A percentile compares a stretch with the other conserved stretches of the same genome.
These are phyloP conservation scores for Drosophila ironensis DNA, from an alignment of 1,140 invertebrate species.

Conservation along the genomic window DNA sequence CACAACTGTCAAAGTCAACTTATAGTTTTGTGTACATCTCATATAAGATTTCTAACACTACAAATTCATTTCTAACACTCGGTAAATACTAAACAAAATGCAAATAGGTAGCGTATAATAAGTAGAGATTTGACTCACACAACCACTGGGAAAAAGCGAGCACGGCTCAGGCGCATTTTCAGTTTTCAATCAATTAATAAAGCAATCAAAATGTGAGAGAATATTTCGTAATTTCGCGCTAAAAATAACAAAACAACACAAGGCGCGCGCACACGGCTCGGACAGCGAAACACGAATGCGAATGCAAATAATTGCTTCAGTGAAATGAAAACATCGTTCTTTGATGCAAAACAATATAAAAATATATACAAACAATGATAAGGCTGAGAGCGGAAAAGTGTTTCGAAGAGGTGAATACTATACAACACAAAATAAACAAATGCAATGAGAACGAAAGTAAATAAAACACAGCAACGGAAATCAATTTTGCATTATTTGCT, in stretches of 20 bases:
- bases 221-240: slow-evolving; percentile 38
- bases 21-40: background rate
- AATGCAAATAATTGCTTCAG: slow-evolving; percentile 20
- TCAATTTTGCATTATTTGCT: slow-evolving; percentile 21
- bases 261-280: slow-evolving; percentile 1
- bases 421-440: background rate
- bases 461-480: slow-evolving; percentile 9
- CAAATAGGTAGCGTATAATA: background rate
- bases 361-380: slow-evolving; percentile 34
- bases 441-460: slow-evolving; percentile 14
- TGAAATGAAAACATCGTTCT: slow-evolving; percentile 18
- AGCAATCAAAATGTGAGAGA: slow-evolving; percentile 13
- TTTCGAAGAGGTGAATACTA: slow-evolving; percentile 1
- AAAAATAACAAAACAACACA: slow-evolving; percentile 19
- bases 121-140: slow-evolving; percentile 49
- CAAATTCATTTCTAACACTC: background rate
- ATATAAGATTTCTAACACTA: background rate
- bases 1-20: background rate
- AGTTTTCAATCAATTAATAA: slow-evolving; percentile 13
- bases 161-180: slow-evolving; percentile 39
- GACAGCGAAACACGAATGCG: slow-evolving; percentile 32
- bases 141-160: slow-evolving; percentile 33
- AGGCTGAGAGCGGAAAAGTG: slow-evolving; percentile 24
- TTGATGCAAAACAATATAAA: slow-evolving; percentile 31
- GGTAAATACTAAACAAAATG: background rate